phyloP scores from a whole-genome alignment of 2,888 invertebrate species.

The Ctenicera cuprea region DNA sequence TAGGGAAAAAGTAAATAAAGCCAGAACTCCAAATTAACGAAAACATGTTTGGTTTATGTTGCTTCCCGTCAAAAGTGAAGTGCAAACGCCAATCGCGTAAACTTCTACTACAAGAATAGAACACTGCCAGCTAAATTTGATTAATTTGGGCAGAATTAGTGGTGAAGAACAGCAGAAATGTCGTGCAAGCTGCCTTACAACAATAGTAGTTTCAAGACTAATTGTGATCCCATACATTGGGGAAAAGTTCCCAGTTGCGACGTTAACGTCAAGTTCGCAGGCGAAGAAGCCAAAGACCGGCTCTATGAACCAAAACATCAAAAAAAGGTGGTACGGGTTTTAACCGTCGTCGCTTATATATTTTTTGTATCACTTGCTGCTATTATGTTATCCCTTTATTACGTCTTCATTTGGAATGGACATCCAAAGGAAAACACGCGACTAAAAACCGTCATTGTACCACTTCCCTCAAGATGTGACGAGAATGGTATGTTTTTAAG shows the following conservation, averaged over 20 bases:
- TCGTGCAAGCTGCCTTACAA: conserved; percentile 77
- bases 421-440: conserved; percentile 70
- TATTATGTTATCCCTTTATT: conserved; percentile 94
- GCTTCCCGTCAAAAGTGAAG: conserved; percentile 28
- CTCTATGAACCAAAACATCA: conserved; percentile 89
- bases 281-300: conserved; percentile 80
- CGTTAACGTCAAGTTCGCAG: conserved; percentile 79
- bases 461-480: conserved; percentile 41
- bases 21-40: not conserved
- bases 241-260: conserved; percentile 70
- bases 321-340: conserved; percentile 91
- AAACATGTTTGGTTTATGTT: conserved; percentile 35
- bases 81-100: conserved; percentile 35
- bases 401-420: conserved; percentile 96
- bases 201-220: conserved; percentile 64
- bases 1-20: conserved; percentile 18
- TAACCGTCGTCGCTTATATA: conserved; percentile 95
- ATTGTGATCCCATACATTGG: conserved; percentile 58
- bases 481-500: conserved; percentile 43
- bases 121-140: conserved; percentile 21
- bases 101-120: conserved; percentile 38
- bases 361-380: conserved; percentile 96
- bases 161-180: conserved; percentile 67
- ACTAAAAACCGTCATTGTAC: conserved; percentile 43
- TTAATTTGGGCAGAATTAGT: conserved; percentile 11